Conservation (phyloP, 23 tunicate genomes). For the Ascidia mentula region DNA sequence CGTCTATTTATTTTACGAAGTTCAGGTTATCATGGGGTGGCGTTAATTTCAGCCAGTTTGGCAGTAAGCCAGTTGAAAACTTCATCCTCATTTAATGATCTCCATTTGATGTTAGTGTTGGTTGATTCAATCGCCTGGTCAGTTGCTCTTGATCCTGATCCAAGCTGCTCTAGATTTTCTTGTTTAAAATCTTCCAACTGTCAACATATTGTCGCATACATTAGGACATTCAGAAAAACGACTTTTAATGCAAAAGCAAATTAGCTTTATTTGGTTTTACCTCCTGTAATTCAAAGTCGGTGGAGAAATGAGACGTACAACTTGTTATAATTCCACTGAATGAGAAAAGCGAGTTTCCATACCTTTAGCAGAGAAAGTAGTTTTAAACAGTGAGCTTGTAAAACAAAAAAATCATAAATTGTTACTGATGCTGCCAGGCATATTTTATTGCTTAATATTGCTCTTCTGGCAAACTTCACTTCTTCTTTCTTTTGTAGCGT, state of each 20-base stretch:
- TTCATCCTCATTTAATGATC: slow-evolving; percentile 38
- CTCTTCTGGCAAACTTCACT: too few species aligned
- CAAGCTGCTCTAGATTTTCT: slow-evolving; percentile 24
- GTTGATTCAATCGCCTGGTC: slow-evolving; percentile 66
- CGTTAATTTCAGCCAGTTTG: background rate
- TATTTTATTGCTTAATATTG: too few species aligned
- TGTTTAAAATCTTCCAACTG: slow-evolving; percentile 58
- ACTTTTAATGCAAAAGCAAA: too few species aligned
- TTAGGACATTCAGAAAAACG: too few species aligned
- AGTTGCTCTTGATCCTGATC: slow-evolving; percentile 24
- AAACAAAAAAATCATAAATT: background rate
- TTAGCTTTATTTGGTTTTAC: background rate
- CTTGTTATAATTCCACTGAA: slow-evolving; percentile 51
- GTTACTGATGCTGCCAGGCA: too few species aligned
- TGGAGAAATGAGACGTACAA: slow-evolving; percentile 66
- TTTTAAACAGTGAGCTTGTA: too few species aligned
- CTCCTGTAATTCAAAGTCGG: slow-evolving; percentile 58
- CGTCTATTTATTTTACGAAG: too few species aligned
- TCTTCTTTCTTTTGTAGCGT: too few species aligned
- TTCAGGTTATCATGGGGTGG: too few species aligned
- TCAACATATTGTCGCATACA: too few species aligned
- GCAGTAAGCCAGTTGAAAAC: slow-evolving; percentile 42
- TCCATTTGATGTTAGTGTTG: slow-evolving; percentile 64
- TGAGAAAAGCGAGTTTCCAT: slow-evolving; percentile 39
- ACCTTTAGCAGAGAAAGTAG: too few species aligned